Conservation (phyloP, 2,113 vertebrate species). For the Phainopepla nitens region DNA sequence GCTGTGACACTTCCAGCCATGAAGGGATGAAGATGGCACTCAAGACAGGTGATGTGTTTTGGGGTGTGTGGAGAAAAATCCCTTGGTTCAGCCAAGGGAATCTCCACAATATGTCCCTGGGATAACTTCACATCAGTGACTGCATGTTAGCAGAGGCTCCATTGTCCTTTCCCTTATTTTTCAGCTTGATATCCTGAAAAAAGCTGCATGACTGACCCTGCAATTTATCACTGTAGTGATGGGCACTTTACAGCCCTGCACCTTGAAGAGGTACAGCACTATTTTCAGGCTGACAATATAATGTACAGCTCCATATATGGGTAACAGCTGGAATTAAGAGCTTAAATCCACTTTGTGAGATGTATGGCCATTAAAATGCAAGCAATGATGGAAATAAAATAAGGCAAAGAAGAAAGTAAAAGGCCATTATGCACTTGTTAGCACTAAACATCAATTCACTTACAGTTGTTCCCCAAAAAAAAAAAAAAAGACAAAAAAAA, state of each 20-base stretch:
- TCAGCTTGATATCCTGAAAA: background rate
- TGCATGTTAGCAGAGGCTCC: background rate
- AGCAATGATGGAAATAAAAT: background rate
- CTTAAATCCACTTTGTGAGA: background rate
- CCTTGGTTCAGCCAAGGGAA: background rate
- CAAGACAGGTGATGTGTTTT: fast-evolving
- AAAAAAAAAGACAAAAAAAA: background rate
- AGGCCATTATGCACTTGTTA: background rate
- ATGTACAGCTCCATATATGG: background rate
- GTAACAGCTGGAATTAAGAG: background rate
- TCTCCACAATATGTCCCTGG: background rate
- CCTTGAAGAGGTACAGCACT: background rate
- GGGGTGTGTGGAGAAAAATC: background rate
- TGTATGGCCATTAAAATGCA: fast-evolving
- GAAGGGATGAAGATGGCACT: background rate
- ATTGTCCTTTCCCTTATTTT: background rate
- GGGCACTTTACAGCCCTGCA: background rate
- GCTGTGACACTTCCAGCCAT: background rate
- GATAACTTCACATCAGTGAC: background rate
- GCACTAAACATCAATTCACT: background rate
- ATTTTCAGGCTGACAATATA: background rate
- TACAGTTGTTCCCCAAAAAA: background rate
- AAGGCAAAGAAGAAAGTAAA: background rate
- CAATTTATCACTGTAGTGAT: background rate
- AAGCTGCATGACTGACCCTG: background rate